phyloP scores from a whole-genome alignment of 2,888 invertebrate species.

The Tachina fera region DNA sequence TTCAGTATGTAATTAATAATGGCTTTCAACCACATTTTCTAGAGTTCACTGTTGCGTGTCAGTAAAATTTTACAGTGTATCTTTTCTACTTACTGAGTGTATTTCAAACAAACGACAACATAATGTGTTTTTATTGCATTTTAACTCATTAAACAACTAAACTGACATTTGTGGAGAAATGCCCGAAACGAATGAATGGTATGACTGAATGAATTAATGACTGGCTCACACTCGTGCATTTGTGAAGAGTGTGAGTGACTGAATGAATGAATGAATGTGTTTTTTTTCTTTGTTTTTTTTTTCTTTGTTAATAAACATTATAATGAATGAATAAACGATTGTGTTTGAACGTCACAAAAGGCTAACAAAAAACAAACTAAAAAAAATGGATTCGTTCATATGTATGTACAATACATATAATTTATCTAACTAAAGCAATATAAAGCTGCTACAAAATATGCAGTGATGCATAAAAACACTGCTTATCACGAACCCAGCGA shows the following conservation, averaged over 20 bases:
- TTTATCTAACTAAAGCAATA: slow-evolving; percentile 61
- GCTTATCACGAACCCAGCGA: slow-evolving; percentile 65
- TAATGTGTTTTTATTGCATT: slow-evolving; percentile 58
- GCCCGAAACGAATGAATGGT: slow-evolving; percentile 17
- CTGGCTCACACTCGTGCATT: slow-evolving; percentile 21
- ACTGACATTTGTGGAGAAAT: slow-evolving; percentile 57
- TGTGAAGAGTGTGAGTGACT: slow-evolving; percentile 13
- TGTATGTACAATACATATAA: slow-evolving; percentile 42
- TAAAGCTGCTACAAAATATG: slow-evolving; percentile 64
- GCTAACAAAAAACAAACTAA: slow-evolving; percentile 4
- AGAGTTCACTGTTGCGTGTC: not conserved
- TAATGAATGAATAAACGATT: slow-evolving; percentile 49
- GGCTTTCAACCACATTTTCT: too few species aligned
- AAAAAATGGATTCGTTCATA: slow-evolving; percentile 11
- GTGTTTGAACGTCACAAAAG: slow-evolving; percentile 35
- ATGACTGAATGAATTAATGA: slow-evolving; percentile 56
- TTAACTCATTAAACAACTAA: slow-evolving; percentile 66
- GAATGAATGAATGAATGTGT: slow-evolving; percentile 26
- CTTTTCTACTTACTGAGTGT: slow-evolving; percentile 16
- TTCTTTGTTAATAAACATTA: slow-evolving; percentile 4
- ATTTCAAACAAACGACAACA: slow-evolving; percentile 35
- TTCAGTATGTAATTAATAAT: too few species aligned
- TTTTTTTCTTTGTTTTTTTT: not conserved
- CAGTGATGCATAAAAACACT: slow-evolving; percentile 70
- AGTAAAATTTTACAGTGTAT: too few species aligned